These are phyloP conservation scores for Macrosiphum euphorbiae DNA, from an alignment of 2,888 invertebrate species.

Conservation along the genomic window DNA sequence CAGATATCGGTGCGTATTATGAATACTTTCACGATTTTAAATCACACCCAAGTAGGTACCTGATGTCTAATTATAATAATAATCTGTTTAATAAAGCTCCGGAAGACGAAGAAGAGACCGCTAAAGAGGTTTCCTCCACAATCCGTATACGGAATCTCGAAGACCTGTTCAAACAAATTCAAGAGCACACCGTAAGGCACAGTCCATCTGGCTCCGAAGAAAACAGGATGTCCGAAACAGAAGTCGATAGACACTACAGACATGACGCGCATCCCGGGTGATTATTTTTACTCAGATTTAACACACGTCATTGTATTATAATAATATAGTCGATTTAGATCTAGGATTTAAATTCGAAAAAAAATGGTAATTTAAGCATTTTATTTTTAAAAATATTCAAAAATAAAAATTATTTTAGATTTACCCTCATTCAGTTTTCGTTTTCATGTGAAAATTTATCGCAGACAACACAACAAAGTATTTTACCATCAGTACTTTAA, in stretches of 20 bases:
- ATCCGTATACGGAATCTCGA: slow-evolving; percentile 91
- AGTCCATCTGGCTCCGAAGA: slow-evolving; percentile 93
- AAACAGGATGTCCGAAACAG: slow-evolving; percentile 89
- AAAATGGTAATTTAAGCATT: not conserved
- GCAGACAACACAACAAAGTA: not conserved
- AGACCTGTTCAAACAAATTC: slow-evolving; percentile 87
- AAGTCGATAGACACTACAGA: slow-evolving; percentile 89
- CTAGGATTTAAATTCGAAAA: not conserved
- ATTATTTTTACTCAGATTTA: slow-evolving; percentile 68
- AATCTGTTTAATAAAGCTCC: not conserved
- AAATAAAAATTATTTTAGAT: too few relatives aligned
- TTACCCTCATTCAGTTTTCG: not conserved
- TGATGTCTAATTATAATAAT: not conserved
- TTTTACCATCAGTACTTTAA: not conserved
- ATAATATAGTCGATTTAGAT: not conserved
- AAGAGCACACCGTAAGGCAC: slow-evolving; percentile 87
- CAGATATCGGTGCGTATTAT: slow-evolving; percentile 46
- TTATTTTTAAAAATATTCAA: too few relatives aligned
- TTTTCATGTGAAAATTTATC: not conserved
- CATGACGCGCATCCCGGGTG: slow-evolving; percentile 84
- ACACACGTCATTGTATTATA: not conserved
- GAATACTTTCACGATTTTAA: not conserved
- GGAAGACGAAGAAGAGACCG: slow-evolving; percentile 64
- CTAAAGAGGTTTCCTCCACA: slow-evolving; percentile 69
- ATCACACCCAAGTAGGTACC: not conserved